These are phyloP conservation scores for Drosophila auraria DNA, from an alignment of 1,140 invertebrate species.

Conservation along the genomic window DNA sequence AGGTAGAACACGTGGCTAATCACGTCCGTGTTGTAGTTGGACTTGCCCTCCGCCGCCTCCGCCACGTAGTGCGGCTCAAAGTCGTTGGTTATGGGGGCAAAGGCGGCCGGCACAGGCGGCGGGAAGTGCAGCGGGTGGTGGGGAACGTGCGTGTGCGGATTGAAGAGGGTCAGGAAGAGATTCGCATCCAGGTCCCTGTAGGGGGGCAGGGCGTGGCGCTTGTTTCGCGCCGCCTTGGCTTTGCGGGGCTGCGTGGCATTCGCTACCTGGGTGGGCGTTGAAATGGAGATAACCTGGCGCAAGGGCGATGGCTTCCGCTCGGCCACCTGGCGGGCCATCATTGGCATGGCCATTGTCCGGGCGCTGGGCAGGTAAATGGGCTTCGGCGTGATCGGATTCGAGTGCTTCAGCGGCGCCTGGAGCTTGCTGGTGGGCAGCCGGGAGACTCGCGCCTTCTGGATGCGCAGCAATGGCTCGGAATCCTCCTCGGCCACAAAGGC, in stretches of 20 bases:
- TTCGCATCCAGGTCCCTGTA: conserved; percentile 77
- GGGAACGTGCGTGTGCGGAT: conserved; percentile 47
- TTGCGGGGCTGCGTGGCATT: conserved; percentile 28
- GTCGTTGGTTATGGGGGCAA: conserved; percentile 69
- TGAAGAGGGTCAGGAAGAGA: conserved; percentile 75
- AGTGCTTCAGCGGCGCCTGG: conserved; percentile 73
- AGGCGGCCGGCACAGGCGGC: conserved; percentile 43
- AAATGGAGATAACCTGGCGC: conserved; percentile 44
- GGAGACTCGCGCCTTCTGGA: conserved; percentile 73
- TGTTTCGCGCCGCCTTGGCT: conserved; percentile 52
- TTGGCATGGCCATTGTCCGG: conserved; percentile 52
- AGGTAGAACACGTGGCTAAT: conserved; percentile 83
- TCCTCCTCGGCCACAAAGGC: conserved; percentile 75
- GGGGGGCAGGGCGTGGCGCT: conserved; percentile 60
- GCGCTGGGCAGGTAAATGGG: conserved; percentile 70
- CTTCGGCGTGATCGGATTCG: conserved; percentile 70
- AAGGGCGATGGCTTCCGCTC: conserved; percentile 23
- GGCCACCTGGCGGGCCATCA: conserved; percentile 66
- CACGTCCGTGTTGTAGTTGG: conserved; percentile 80
- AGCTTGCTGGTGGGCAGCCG: conserved; percentile 71
- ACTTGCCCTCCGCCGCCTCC: conserved; percentile 56
- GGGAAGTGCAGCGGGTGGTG: conserved; percentile 53
- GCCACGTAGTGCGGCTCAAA: conserved; percentile 66
- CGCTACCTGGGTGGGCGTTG: conserved; percentile 16
- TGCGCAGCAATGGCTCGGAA: conserved; percentile 69